phyloP scores from a whole-genome alignment of 2,797 vertebrate genomes.

The Falco rusticolus region DNA sequence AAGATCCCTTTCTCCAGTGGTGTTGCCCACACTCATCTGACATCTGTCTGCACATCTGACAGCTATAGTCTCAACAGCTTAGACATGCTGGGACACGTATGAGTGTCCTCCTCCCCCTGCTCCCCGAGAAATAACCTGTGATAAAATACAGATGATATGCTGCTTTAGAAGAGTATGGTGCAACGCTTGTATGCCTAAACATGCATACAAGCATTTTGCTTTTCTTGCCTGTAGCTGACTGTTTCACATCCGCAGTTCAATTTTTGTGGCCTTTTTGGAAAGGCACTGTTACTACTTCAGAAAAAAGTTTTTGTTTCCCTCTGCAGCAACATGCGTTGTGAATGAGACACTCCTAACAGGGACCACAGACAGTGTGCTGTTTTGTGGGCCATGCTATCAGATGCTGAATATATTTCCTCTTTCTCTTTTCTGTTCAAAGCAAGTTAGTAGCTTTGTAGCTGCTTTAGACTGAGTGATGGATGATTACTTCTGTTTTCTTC shows the following conservation, averaged over 20 bases:
- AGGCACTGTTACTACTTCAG: neutral
- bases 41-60: too few relatives aligned
- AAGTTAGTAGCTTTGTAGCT: neutral
- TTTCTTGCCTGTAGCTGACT: neutral
- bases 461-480: neutral
- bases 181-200: neutral
- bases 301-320: neutral
- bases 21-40: neutral
- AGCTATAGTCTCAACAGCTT: neutral
- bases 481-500: neutral
- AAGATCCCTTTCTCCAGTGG: neutral
- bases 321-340: neutral
- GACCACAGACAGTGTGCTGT: too few relatives aligned
- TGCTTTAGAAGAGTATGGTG: neutral
- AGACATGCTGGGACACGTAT: neutral
- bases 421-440: neutral
- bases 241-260: neutral
- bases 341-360: neutral
- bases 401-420: neutral
- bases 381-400: neutral
- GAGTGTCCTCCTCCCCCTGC: neutral
- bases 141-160: neutral
- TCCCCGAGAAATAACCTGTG: neutral
- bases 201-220: fast-evolving
- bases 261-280: neutral